Base-by-base conservation (phyloP, 23 tunicate species). In the Styela clava region DNA sequence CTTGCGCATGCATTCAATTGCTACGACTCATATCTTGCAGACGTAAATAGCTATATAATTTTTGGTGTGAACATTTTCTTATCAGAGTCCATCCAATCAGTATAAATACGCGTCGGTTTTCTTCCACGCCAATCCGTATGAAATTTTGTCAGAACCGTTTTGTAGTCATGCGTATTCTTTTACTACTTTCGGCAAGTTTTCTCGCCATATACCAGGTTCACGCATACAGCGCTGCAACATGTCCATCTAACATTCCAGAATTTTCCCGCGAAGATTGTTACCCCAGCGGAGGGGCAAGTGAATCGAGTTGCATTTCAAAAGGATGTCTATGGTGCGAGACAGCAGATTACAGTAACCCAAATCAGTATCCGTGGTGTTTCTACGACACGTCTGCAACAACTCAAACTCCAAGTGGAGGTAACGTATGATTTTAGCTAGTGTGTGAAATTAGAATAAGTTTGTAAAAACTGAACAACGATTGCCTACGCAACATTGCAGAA, bases 271-370 rank as follows among this genome's bases (percentile, higher is more conserved):
- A 64, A 19, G 98, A 93, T 84, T 93, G 98, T 70, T 80, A 85
- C 77, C 87, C 94, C 22, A 89, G 81, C 61, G n/a, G 86, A 19
- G 93, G 93, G 2, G 79, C 93, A 12, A 83, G 72, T 27, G 93
- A 93, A 33, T 31, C 64, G 22, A 83, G 84, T 28, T 93, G 98
- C 86, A 77, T 61, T 61, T 56, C 27, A 3, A 76, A 70, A 77
- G 98, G 98, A 18, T 93, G 98, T 70, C 76, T 87, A 86, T 93
- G 98, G 98, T 93, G 98, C 62, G 98, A 93, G 70, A 65, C 98
- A 0, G 31, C 71, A 7, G 82, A 37, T 16, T 81, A 74, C 32
- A 91, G 88, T 24, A 91, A 91, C 21, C 93, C 98, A 2, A 83
- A 87, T 27, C 86, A 86, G n/a, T 91, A 91, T 24, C 93, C 98